phyloP scores from a whole-genome alignment of 1,140 invertebrate species.

The Hyposmocoma kahamanoa region DNA sequence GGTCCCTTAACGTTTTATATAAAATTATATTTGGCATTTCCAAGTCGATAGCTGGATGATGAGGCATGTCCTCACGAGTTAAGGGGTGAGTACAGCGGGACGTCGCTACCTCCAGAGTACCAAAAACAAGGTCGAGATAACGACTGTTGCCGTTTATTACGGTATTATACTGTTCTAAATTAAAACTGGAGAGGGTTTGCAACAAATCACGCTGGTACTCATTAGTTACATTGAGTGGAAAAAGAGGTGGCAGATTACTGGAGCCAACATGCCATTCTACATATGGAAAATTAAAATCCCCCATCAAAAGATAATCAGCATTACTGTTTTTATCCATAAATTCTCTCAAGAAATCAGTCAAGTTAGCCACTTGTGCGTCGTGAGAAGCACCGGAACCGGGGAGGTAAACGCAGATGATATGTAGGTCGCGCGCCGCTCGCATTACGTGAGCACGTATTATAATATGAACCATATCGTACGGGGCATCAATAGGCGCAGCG shows the following conservation, averaged over 20 bases:
- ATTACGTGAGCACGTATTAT: background rate
- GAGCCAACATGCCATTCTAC: background rate
- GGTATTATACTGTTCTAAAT: background rate
- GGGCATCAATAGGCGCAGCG: background rate
- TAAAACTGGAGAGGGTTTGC: background rate
- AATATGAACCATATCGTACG: background rate
- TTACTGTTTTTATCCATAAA: background rate
- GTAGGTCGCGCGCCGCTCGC: background rate
- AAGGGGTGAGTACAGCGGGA: background rate
- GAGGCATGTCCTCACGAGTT: background rate
- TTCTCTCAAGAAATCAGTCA: background rate
- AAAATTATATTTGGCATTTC: background rate
- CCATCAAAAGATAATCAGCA: background rate
- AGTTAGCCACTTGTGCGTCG: background rate
- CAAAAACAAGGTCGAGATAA: background rate
- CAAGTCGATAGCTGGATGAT: background rate
- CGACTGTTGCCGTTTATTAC: background rate
- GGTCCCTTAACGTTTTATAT: background rate
- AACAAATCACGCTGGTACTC: background rate
- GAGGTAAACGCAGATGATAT: slow-evolving; percentile 3
- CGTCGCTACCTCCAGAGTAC: background rate
- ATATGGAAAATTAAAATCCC: slow-evolving; percentile 2
- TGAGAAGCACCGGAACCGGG: background rate
- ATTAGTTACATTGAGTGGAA: background rate
- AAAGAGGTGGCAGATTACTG: background rate